Conservation (phyloP, 2,113 vertebrate genomes). For the Mustela nigripes region DNA sequence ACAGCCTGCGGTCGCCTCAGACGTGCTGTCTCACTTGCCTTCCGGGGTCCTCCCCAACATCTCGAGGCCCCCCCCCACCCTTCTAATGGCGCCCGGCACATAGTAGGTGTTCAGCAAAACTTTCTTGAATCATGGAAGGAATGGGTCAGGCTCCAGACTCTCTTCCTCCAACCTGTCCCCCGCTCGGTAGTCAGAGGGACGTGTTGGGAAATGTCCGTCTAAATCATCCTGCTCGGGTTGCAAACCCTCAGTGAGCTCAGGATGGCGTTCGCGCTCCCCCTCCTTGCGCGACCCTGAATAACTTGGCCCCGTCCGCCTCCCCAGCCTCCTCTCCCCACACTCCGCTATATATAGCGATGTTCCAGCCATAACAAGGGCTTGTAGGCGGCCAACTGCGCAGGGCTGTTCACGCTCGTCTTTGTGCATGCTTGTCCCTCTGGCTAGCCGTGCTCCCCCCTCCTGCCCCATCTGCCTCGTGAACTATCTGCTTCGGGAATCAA, state of each 20-base stretch:
- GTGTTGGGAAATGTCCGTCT: not conserved
- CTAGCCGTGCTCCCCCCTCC: not conserved
- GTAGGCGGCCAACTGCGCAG: not conserved
- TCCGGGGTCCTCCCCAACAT: not conserved
- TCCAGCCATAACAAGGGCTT: not conserved
- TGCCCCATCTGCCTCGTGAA: not conserved
- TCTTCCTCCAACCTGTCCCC: not conserved
- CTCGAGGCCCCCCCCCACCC: not conserved
- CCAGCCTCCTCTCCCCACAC: not conserved
- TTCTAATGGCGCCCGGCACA: not conserved
- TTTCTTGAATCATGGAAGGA: not conserved
- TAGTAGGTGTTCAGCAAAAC: not conserved
- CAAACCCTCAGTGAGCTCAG: not conserved
- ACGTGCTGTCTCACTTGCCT: not conserved
- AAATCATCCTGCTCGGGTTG: not conserved
- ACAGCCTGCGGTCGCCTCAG: too few relatives aligned
- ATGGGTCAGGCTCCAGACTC: not conserved
- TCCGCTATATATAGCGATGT: not conserved
- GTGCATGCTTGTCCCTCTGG: not conserved
- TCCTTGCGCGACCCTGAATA: not conserved
- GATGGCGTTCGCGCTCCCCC: too few relatives aligned
- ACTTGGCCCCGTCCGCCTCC: not conserved
- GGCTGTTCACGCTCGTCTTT: not conserved
- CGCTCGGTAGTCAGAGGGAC: not conserved
- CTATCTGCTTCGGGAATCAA: not conserved